Percentiles rank a stretch among this genome's conserved stretches.
Evolutionary conservation across 2,888 invertebrate genomes (phyloP).

Genomic region (Anorthoa munda): DNA sequence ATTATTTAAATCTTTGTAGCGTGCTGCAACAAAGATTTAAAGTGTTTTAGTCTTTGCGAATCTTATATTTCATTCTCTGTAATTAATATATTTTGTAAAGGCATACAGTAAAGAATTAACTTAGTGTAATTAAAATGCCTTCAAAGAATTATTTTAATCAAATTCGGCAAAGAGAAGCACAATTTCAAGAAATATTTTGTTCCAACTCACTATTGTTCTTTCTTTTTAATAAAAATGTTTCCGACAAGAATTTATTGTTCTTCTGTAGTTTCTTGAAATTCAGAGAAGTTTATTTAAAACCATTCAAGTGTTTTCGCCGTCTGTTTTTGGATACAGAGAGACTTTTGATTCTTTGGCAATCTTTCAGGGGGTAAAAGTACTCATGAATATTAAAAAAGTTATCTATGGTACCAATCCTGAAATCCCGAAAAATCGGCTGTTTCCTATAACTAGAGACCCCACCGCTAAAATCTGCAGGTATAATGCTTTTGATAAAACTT

Average conservation of each 20-base stretch:
- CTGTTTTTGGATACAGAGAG: background rate
- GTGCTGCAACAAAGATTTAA: too few species aligned
- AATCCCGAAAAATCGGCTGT: background rate
- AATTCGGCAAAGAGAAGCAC: background rate
- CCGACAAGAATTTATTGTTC: background rate
- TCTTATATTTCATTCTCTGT: too few species aligned
- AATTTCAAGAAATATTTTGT: constrained; percentile 4
- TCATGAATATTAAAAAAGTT: background rate
- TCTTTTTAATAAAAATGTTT: constrained; percentile 2
- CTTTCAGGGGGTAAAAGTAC: background rate
- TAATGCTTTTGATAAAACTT: too few species aligned
- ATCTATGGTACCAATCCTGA: background rate
- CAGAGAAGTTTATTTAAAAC: background rate
- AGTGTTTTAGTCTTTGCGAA: too few species aligned
- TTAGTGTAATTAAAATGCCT: background rate
- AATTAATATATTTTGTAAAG: too few species aligned
- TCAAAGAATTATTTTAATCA: background rate
- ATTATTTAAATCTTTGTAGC: too few species aligned
- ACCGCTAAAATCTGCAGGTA: too few species aligned
- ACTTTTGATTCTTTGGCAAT: background rate
- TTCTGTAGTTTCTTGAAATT: background rate
- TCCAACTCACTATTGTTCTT: constrained; percentile 6
- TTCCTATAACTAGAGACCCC: too few species aligned
- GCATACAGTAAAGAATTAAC: background rate
- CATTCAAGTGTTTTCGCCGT: background rate